Base-by-base conservation (phyloP, 2,797 vertebrate genomes). In the Pogoniulus pusillus region DNA sequence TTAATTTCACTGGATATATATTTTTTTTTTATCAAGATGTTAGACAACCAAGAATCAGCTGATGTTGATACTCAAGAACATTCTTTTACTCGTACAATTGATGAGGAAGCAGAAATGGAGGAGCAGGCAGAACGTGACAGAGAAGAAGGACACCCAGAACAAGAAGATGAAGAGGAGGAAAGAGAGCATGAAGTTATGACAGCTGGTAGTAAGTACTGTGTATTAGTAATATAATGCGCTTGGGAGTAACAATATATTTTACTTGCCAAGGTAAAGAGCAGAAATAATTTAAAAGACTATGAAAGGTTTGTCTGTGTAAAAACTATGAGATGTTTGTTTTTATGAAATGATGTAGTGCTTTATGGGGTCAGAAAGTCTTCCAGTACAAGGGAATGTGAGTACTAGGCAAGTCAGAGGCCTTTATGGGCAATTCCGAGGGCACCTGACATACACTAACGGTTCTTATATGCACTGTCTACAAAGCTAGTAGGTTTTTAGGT, bases 181-280 rank as follows among this genome's bases (percentile, higher is more conserved):
- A 96, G 98, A 59, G 99, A 99, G 5, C 98, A 99, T n/a, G 99
- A 99, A 97, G 98, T 99, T 41, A 99, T 99, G 98, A 99, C 99
- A 4, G 99, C 99, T 59, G 99, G 99, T 96, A 99, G 99, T 99
- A 96, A 99, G 99, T 98, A 91, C 30, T 34, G 11, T 49, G 26
- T 73, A 55, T 49, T 73, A 66, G 3, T 47, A 22, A 7, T 66
- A 29, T 23, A 12, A 12, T 62, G 43, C 24, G 58, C 71, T 74
- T 62, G 90, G 53, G 43, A 89, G 86, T 22, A 9, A 79, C 32
- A 30, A 3, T 30, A 11, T 37, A 20, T 47, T 75, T 62, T 57
- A 59, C 16, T 66, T 10, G 84, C 30, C 1, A 9, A 88, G 23
- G 24, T 30, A 60, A 47, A 90, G n/a, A 2, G 5, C 16, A 55